Evolutionary conservation across 2,888 invertebrate species (phyloP).

Genomic region (Melanostoma scalare): DNA sequence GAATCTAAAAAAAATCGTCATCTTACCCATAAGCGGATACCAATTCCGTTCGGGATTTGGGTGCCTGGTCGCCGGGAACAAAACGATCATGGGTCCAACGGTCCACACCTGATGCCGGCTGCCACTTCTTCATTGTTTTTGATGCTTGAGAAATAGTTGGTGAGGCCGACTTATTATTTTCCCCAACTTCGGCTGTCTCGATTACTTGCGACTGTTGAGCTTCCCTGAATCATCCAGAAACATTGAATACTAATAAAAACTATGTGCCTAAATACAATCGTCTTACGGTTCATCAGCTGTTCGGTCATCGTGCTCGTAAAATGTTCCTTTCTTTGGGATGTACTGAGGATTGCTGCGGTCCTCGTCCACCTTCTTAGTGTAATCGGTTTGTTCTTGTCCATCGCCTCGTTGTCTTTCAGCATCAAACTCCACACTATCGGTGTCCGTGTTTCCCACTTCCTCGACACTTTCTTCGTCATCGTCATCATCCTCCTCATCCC

Average conservation of each 20-base stretch:
- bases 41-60: slow-evolving; percentile 92
- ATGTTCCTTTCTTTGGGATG: slow-evolving; percentile 97
- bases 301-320: slow-evolving; percentile 97
- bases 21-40: slow-evolving; percentile 94
- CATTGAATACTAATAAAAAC: not conserved
- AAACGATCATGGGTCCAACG: slow-evolving; percentile 93
- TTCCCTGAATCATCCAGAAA: slow-evolving; percentile 32
- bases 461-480: slow-evolving; percentile 77
- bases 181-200: slow-evolving; percentile 78
- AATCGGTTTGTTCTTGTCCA: slow-evolving; percentile 85
- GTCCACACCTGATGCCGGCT: slow-evolving; percentile 82
- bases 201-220: slow-evolving; percentile 74
- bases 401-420: slow-evolving; percentile 87
- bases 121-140: slow-evolving; percentile 82
- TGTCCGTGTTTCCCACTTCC: slow-evolving; percentile 76
- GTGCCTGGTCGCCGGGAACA: slow-evolving; percentile 86
- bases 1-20: not conserved
- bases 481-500: slow-evolving; percentile 76
- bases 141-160: slow-evolving; percentile 79
- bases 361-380: slow-evolving; percentile 92
- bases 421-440: slow-evolving; percentile 61
- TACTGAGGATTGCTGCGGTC: slow-evolving; percentile 98
- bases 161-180: slow-evolving; percentile 76
- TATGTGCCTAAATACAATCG: not conserved
- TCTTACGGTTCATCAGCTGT: slow-evolving; percentile 88